phyloP scores from a whole-genome alignment of 2,888 invertebrate species.

The Melitaea athalia region DNA sequence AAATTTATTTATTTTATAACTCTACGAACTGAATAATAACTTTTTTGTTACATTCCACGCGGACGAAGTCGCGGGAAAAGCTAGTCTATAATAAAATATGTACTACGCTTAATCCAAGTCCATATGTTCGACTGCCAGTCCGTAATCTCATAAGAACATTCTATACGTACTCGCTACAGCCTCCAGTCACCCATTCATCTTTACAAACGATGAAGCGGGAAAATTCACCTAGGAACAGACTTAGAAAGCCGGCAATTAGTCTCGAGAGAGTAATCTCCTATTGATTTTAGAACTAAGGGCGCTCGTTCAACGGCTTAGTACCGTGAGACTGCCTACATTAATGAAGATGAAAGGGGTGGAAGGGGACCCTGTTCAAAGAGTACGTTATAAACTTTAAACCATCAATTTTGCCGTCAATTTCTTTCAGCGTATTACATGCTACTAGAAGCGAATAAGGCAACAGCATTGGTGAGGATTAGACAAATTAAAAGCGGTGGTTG shows the following conservation, averaged over 20 bases:
- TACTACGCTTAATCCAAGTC: background rate
- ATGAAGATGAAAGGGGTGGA: slow-evolving; percentile 36
- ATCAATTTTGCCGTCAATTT: background rate
- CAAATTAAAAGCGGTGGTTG: too few species aligned
- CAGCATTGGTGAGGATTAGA: too few species aligned
- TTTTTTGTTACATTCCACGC: too few species aligned
- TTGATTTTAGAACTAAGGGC: slow-evolving; percentile 40
- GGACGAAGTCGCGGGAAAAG: too few species aligned
- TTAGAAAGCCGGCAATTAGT: slow-evolving; percentile 38
- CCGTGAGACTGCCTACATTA: slow-evolving; percentile 36
- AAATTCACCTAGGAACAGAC: slow-evolving; percentile 24
- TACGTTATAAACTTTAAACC: slow-evolving; percentile 22
- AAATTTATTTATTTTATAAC: too few species aligned
- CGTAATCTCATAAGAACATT: background rate
- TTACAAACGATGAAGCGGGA: slow-evolving; percentile 21
- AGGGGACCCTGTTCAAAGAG: slow-evolving; percentile 7
- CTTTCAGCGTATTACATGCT: background rate
- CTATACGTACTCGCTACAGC: background rate
- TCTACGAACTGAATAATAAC: too few species aligned
- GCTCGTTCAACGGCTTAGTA: slow-evolving; percentile 39
- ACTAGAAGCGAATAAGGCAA: background rate
- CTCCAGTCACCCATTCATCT: slow-evolving; percentile 3
- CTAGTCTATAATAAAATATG: background rate
- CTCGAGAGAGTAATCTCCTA: slow-evolving; percentile 40
- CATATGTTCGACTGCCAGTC: background rate